Percentiles rank a stretch among this genome's conserved stretches.
phyloP scores from a whole-genome alignment of 2,113 vertebrate species.

The Neomonachus schauinslandi region DNA sequence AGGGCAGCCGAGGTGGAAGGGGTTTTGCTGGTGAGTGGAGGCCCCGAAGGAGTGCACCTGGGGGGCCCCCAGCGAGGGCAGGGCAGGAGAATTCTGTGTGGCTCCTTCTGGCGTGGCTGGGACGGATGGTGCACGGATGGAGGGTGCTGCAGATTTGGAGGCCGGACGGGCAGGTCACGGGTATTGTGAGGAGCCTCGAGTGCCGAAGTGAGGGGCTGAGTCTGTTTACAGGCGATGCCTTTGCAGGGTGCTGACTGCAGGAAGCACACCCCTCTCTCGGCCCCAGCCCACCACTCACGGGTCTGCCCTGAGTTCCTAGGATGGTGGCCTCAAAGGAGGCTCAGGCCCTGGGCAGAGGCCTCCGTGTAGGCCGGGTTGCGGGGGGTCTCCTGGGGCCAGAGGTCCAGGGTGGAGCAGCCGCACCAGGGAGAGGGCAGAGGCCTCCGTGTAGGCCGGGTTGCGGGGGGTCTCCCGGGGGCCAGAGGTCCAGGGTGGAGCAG shows the following conservation, averaged over 20 bases:
- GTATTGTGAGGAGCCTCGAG: background rate
- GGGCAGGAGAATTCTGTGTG: too few species aligned
- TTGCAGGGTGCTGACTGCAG: background rate
- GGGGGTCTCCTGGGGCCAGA: background rate
- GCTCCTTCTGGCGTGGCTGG: background rate
- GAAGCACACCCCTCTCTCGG: background rate
- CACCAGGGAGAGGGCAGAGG: background rate
- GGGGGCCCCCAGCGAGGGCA: background rate
- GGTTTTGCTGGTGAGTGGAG: background rate
- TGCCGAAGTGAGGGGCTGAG: background rate
- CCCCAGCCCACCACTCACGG: background rate
- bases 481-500: background rate
- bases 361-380: background rate
- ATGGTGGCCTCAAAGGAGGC: background rate
- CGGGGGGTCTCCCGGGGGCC: background rate
- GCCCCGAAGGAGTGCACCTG: background rate
- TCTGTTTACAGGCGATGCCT: too few species aligned
- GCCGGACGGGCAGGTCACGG: too few species aligned
- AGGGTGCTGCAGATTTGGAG: background rate
- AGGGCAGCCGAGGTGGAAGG: fast-evolving
- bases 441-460: background rate
- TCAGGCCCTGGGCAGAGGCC: background rate
- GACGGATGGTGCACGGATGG: background rate
- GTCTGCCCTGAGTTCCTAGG: background rate
- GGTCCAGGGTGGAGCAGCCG: background rate